Percentiles rank a stretch among this genome's conserved stretches.
Conservation (phyloP, 37 sponge, comb jelly and placozoan species). For the Chondrilla cf. caribensis region DNA sequence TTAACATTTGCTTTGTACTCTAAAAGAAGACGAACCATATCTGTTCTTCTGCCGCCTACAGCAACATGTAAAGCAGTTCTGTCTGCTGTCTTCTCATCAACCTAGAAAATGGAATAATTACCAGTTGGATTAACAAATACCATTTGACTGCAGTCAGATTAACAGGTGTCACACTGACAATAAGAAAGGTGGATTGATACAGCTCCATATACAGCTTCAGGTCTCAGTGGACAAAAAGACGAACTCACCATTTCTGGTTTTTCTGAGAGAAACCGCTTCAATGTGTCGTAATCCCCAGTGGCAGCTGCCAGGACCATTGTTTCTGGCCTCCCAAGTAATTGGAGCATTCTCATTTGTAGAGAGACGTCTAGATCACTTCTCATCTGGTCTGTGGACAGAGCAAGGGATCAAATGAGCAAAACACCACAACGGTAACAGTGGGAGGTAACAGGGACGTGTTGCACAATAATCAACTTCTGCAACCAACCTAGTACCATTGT, state of each 20-base stretch:
- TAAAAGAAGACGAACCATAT: conserved; percentile 52
- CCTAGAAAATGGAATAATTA: conserved; percentile 34
- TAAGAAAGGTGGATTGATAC: too few relatives aligned
- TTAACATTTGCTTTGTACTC: conserved; percentile 71
- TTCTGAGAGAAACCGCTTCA: conserved; percentile 46
- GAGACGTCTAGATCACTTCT: conserved; percentile 27
- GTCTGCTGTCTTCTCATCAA: conserved; percentile 66
- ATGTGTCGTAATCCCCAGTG: conserved; percentile 32
- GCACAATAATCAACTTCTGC: too few relatives aligned
- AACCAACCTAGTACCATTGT: too few relatives aligned
- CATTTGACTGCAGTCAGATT: too few relatives aligned
- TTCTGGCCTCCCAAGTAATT: conserved; percentile 59
- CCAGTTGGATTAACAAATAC: too few relatives aligned
- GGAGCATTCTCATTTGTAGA: conserved; percentile 50
- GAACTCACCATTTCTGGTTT: conserved; percentile 49
- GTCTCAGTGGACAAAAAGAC: too few relatives aligned
- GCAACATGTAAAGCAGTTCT: conserved; percentile 86
- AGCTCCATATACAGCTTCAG: too few relatives aligned
- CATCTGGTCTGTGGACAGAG: background rate
- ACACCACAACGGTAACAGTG: too few relatives aligned
- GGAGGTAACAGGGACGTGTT: too few relatives aligned
- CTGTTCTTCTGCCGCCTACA: conserved; percentile 43
- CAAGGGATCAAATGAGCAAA: background rate
- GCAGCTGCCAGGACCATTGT: conserved; percentile 73
- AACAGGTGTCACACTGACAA: too few relatives aligned